Percentiles rank a stretch among this genome's conserved stretches.
Evolutionary conservation across 2,888 invertebrate species (phyloP).

Genomic region (Idaea straminata): DNA sequence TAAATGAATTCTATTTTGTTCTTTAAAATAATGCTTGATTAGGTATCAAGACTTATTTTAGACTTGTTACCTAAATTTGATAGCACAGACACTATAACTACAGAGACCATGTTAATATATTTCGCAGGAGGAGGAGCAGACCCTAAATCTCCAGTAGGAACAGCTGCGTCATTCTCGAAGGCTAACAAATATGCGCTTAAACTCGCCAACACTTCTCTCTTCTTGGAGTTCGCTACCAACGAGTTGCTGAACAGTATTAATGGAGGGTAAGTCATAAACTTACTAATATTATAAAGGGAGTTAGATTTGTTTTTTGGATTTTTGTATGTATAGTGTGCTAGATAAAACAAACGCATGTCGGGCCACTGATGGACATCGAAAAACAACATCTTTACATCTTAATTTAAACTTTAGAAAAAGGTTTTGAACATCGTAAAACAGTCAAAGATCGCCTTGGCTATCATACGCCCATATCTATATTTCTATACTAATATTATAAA

Average conservation of each 20-base stretch:
- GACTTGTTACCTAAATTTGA: neutral
- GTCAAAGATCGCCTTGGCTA: neutral
- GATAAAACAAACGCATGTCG: neutral
- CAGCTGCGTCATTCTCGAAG: constrained; percentile 94
- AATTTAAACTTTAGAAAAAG: no score
- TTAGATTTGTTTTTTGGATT: neutral
- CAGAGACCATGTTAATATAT: constrained; percentile 1
- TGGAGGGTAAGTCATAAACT: constrained; percentile 59
- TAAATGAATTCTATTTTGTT: no score
- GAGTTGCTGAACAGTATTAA: constrained; percentile 87
- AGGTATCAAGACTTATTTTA: neutral
- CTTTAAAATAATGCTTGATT: no score
- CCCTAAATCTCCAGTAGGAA: constrained; percentile 91
- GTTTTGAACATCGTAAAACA: no score
- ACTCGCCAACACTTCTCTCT: constrained; percentile 91
- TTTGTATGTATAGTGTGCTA: neutral
- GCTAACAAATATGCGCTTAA: constrained; percentile 91
- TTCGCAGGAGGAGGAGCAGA: constrained; percentile 87
- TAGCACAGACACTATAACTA: neutral
- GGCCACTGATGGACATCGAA: neutral
- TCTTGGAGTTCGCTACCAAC: constrained; percentile 92
- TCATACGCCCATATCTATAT: neutral
- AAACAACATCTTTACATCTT: no score
- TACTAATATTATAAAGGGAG: neutral
- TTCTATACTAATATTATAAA: no score